A percentile compares a stretch with the other conserved stretches of the same genome.
phyloP scores from a whole-genome alignment of 2,113 vertebrate species.

The Mus musculus region GRCm39 chr6:16510501-16511000 shows the following conservation, averaged over 20 bases:
- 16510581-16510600: conserved; percentile 77
- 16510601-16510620: conserved; percentile 73
- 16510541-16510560: conserved; percentile 78
- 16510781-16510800: conserved; percentile 61
- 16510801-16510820: conserved; percentile 61
- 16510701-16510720: conserved; percentile 74
- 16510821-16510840: conserved; percentile 65
- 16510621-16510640: conserved; percentile 73
- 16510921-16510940: conserved; percentile 30
- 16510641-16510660: conserved; percentile 74
- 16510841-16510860: conserved; percentile 52
- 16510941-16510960: not conserved
- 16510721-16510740: conserved; percentile 69
- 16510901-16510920: conserved; percentile 60
- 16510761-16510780: conserved; percentile 58
- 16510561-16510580: conserved; percentile 78
- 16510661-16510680: conserved; percentile 68
- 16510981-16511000: not conserved
- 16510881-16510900: conserved; percentile 59
- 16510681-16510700: conserved; percentile 67
- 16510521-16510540: conserved; percentile 80
- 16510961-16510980: not conserved
- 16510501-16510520: conserved; percentile 72
- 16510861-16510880: conserved; percentile 60
- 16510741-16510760: conserved; percentile 55